A percentile compares a stretch with the other conserved stretches of the same genome.
Conservation (phyloP, 2,888 invertebrate genomes). For the Panorpa germanica region DNA sequence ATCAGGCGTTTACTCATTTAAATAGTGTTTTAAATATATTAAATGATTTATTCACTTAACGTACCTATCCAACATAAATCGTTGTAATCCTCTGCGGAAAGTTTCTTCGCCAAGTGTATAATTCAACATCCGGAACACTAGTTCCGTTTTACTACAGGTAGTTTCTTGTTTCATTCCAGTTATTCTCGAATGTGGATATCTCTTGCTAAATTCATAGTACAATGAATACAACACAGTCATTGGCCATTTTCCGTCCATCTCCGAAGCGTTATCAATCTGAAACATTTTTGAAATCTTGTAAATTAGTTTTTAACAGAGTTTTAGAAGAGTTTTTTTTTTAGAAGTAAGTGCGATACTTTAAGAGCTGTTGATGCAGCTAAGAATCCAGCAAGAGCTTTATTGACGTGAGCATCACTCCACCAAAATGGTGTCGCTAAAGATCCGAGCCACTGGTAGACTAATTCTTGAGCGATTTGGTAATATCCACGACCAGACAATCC, state of each 20-base stretch:
- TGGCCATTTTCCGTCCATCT: conserved; percentile 64
- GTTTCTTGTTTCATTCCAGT: conserved; percentile 55
- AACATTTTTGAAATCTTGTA: conserved; percentile 4
- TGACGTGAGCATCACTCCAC: conserved; percentile 60
- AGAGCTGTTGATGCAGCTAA: conserved; percentile 52
- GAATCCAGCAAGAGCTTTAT: conserved; percentile 58
- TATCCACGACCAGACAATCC: conserved; percentile 45
- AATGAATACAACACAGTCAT: conserved; percentile 59
- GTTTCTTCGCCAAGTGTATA: conserved; percentile 60
- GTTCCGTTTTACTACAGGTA: conserved; percentile 51
- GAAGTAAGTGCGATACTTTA: conserved; percentile 33
- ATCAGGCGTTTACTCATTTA: not conserved
- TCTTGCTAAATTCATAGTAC: conserved; percentile 63
- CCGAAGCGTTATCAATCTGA: conserved; percentile 47
- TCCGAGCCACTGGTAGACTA: conserved; percentile 67
- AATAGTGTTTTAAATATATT: conserved; percentile 4
- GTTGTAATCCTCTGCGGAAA: conserved; percentile 52
- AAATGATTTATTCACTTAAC: conserved; percentile 8
- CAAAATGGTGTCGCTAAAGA: conserved; percentile 53
- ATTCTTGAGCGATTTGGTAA: conserved; percentile 48
- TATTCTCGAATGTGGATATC: conserved; percentile 58
- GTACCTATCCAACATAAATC: conserved; percentile 44
- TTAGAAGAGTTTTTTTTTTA: not conserved
- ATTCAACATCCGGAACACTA: conserved; percentile 79
- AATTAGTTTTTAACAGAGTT: not conserved